phyloP scores from a whole-genome alignment of 2,888 invertebrate genomes.

The Rhynchonema sp. region DNA sequence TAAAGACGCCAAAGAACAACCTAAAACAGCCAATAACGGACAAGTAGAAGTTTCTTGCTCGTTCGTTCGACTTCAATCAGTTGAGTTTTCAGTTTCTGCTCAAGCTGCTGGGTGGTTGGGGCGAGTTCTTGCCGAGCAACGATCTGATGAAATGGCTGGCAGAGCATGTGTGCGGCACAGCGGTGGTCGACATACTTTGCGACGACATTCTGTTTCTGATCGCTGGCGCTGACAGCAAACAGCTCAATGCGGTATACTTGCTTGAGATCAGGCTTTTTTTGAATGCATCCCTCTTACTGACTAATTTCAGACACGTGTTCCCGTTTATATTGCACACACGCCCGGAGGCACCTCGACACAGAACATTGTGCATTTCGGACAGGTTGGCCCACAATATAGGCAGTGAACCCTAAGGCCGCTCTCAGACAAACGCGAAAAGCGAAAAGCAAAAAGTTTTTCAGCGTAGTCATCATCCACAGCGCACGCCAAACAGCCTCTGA shows the following conservation, averaged over 20 bases:
- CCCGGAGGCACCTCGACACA: constrained; percentile 34
- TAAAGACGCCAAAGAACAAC: too few relatives aligned
- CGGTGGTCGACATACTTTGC: constrained; percentile 45
- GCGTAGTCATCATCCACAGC: too few relatives aligned
- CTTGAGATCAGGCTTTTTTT: neutral
- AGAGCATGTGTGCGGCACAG: constrained; percentile 20
- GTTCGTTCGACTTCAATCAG: too few relatives aligned
- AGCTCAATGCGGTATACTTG: constrained; percentile 16
- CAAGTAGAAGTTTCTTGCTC: too few relatives aligned
- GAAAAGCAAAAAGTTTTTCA: too few relatives aligned
- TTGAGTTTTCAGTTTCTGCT: constrained; percentile 27
- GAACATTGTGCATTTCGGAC: constrained; percentile 34
- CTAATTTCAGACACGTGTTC: constrained; percentile 29
- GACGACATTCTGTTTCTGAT: constrained; percentile 51
- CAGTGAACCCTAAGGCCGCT: too few relatives aligned
- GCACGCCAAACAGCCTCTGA: too few relatives aligned
- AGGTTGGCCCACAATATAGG: constrained; percentile 21
- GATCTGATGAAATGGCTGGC: constrained; percentile 16
- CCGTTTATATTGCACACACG: constrained; percentile 30
- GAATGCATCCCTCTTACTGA: constrained; percentile 19
- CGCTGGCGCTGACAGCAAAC: constrained; percentile 40
- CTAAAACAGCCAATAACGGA: too few relatives aligned
- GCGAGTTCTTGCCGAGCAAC: constrained; percentile 29
- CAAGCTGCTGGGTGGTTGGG: constrained; percentile 33
- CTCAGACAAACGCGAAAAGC: too few relatives aligned